Conservation (phyloP, 1,140 invertebrate species). For the Forficula auricularia region DNA sequence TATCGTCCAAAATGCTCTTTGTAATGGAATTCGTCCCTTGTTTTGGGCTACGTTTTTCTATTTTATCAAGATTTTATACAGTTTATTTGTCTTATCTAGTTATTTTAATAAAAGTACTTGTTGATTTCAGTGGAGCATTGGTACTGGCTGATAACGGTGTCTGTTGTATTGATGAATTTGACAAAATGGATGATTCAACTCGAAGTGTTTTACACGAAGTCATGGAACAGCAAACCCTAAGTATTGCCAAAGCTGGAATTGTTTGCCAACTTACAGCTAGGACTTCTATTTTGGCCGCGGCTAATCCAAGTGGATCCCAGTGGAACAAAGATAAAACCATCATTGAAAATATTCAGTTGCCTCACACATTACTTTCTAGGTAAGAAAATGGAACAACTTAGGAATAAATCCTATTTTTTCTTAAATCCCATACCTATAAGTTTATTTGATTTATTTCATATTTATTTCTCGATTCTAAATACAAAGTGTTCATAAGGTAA, state of each 20-base stretch:
- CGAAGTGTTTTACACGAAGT: constrained; percentile 99
- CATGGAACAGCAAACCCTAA: constrained; percentile 99
- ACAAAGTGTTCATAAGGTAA: too few species aligned
- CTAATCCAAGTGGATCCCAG: constrained; percentile 93
- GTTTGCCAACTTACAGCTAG: background rate
- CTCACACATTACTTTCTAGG: constrained; percentile 88
- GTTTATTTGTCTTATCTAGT: too few species aligned
- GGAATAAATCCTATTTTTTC: too few species aligned
- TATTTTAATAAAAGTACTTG: constrained; percentile 30
- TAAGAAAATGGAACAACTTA: too few species aligned
- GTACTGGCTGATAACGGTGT: constrained; percentile 99
- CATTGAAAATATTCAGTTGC: constrained; percentile 91
- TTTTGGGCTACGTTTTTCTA: too few species aligned
- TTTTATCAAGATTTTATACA: background rate
- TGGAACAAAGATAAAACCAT: constrained; percentile 95
- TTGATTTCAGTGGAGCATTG: constrained; percentile 97
- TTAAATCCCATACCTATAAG: too few species aligned
- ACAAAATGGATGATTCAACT: constrained; percentile 96
- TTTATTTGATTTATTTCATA: too few species aligned
- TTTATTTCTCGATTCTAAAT: too few species aligned
- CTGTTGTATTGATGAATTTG: constrained; percentile 99
- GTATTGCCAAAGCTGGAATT: constrained; percentile 68
- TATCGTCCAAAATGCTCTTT: too few species aligned
- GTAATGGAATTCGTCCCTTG: too few species aligned
- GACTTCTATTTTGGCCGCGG: constrained; percentile 93